A percentile compares a stretch with the other conserved stretches of the same genome.
These are phyloP conservation scores for Catostylus mosaicus DNA, from an alignment of 30 jellyfish, hydroid and myxozoan genomes.

Conservation along the genomic window DNA sequence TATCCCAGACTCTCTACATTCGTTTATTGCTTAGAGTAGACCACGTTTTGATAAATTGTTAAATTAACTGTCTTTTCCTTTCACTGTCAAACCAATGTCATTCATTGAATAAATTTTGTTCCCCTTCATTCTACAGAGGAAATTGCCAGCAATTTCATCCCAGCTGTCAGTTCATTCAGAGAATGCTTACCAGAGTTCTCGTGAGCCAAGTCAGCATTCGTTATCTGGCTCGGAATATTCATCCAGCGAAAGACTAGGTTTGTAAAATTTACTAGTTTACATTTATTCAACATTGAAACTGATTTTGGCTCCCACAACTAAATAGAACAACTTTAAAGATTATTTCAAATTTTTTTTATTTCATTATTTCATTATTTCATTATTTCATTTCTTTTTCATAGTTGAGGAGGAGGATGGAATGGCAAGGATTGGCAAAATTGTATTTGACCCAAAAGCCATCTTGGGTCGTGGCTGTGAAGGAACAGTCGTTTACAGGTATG, in stretches of 20 bases:
- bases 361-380: not conserved
- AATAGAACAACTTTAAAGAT: too few relatives aligned
- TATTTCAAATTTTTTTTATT: not conserved
- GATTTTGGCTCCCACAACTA: not conserved
- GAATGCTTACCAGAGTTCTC: conserved; percentile 46
- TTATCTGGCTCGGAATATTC: conserved; percentile 54
- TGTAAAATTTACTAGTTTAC: too few relatives aligned
- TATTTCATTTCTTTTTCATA: not conserved
- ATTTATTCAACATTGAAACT: not conserved
- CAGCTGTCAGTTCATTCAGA: conserved; percentile 80
- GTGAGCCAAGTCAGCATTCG: conserved; percentile 72
- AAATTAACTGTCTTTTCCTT: too few relatives aligned
- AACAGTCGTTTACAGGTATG: conserved; percentile 95
- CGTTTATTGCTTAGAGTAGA: too few relatives aligned
- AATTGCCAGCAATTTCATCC: conserved; percentile 77
- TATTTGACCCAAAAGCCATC: conserved; percentile 83
- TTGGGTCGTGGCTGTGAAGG: conserved; percentile 99
- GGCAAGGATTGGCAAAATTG: conserved; percentile 89
- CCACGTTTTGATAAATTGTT: too few relatives aligned
- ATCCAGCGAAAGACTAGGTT: conserved; percentile 32
- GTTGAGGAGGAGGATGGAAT: conserved; percentile 89
- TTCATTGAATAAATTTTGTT: too few relatives aligned
- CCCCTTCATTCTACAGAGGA: conserved; percentile 53
- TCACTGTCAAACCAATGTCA: too few relatives aligned
- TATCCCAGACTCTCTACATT: too few relatives aligned